Percentiles rank a stretch among this genome's conserved stretches.
Evolutionary conservation across 2,113 vertebrate genomes (phyloP).

Genomic region (Larimichthys crocea): DNA sequence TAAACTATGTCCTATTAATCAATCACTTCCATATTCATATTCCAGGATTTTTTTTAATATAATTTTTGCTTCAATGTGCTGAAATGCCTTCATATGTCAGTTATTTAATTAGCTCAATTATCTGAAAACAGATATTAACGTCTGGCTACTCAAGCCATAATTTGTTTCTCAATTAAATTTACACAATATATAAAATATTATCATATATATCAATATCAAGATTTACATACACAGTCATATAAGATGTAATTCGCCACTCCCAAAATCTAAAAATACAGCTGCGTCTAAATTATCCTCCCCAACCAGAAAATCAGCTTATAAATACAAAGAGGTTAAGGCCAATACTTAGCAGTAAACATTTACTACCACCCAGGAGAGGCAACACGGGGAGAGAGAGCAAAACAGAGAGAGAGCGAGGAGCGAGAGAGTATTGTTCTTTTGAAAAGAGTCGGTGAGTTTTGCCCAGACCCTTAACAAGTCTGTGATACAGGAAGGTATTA

Average conservation of each 20-base stretch:
- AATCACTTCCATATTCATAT: neutral
- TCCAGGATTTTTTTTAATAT: neutral
- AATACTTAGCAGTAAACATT: slow-evolving; percentile 42
- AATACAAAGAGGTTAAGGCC: slow-evolving; percentile 14
- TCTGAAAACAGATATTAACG: neutral
- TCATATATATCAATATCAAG: neutral
- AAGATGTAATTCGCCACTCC: neutral
- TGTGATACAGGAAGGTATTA: slow-evolving; percentile 79
- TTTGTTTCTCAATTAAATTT: neutral
- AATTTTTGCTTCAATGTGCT: neutral
- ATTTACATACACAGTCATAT: neutral
- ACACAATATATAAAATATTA: neutral
- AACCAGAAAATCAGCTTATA: neutral
- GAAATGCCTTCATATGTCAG: neutral
- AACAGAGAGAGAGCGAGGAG: neutral
- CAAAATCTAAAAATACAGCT: neutral
- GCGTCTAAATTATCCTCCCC: slow-evolving; percentile 3
- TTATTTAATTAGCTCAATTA: neutral
- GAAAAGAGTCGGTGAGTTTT: slow-evolving; percentile 63
- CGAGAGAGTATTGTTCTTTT: slow-evolving; percentile 53
- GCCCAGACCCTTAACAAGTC: slow-evolving; percentile 75
- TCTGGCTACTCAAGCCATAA: neutral
- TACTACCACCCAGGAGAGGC: slow-evolving; percentile 29
- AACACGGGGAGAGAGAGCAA: slow-evolving; percentile 2
- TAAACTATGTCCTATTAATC: slow-evolving; percentile 27